Conservation (phyloP, 2,888 invertebrate species). For the Hetaerina titia region DNA sequence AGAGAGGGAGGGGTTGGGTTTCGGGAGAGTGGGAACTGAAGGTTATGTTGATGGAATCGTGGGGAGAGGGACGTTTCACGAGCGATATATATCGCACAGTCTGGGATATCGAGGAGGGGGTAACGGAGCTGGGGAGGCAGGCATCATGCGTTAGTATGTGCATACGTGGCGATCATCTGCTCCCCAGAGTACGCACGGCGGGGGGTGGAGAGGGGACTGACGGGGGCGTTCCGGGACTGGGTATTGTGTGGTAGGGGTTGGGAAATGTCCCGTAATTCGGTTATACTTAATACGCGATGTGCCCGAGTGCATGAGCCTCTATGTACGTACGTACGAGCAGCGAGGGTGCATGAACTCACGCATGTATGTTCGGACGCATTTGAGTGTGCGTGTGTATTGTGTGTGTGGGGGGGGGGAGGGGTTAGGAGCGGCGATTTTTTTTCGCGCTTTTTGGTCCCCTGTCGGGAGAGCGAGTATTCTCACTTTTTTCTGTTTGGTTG, state of each 20-base stretch:
- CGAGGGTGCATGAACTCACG: background rate
- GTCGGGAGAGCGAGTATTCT: background rate
- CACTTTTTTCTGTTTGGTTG: background rate
- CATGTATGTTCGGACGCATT: background rate
- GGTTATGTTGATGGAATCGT: no score
- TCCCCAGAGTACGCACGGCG: background rate
- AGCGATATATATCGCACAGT: background rate
- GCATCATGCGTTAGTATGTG: slow-evolving; percentile 17
- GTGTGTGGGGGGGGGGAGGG: background rate
- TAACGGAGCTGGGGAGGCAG: background rate
- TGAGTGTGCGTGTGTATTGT: background rate
- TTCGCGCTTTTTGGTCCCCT: slow-evolving; percentile 2
- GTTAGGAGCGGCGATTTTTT: background rate
- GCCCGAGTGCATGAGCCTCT: slow-evolving; percentile 7
- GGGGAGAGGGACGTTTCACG: background rate
- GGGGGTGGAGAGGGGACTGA: background rate
- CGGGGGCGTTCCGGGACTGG: background rate
- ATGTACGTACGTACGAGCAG: slow-evolving; percentile 3
- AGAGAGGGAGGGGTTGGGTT: no score
- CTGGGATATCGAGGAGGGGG: background rate
- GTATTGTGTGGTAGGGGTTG: background rate
- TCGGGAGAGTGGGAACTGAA: background rate
- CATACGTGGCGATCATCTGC: background rate
- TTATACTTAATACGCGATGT: slow-evolving; percentile 65
- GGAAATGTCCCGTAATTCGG: slow-evolving; percentile 54